Percentiles rank a stretch among this genome's conserved stretches.
Conservation (phyloP, 2,888 invertebrate species). For the Alsophila aescularia region DNA sequence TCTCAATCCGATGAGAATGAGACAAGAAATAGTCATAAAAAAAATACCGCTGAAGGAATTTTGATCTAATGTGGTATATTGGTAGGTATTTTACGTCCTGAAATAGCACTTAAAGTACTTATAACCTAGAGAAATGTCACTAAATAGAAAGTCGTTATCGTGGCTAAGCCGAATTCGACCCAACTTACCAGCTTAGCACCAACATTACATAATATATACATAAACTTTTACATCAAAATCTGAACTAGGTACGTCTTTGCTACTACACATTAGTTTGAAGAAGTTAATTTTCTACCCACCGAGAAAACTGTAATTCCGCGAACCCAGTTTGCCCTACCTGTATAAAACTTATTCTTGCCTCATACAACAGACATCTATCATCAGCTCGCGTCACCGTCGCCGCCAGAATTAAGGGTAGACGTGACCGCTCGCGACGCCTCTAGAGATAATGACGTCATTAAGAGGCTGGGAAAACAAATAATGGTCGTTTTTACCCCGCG, state of each 20-base stretch:
- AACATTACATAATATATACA: too few species aligned
- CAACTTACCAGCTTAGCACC: too few species aligned
- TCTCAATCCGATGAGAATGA: too few species aligned
- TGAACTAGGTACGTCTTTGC: not conserved
- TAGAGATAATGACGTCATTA: conserved; percentile 79
- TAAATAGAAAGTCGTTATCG: too few species aligned
- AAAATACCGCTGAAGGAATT: too few species aligned
- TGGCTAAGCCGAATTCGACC: too few species aligned
- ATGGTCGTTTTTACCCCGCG: conserved; percentile 64
- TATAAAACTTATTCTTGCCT: conserved; percentile 36
- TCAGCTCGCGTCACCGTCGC: conserved; percentile 57
- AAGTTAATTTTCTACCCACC: not conserved
- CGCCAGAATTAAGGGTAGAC: conserved; percentile 65
- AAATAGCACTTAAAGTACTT: too few species aligned
- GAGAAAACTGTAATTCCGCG: not conserved
- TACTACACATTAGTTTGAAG: not conserved
- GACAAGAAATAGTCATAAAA: too few species aligned
- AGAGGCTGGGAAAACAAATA: conserved; percentile 66
- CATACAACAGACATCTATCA: conserved; percentile 61
- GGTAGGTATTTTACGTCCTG: too few species aligned
- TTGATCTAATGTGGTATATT: too few species aligned
- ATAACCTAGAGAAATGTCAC: too few species aligned
- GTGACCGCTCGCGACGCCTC: conserved; percentile 58
- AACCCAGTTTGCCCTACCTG: conserved; percentile 3
- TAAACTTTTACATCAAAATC: not conserved